A percentile compares a stretch with the other conserved stretches of the same genome.
Conservation (phyloP, 2,888 invertebrate species). For the Cordylochernes scorpioides region DNA sequence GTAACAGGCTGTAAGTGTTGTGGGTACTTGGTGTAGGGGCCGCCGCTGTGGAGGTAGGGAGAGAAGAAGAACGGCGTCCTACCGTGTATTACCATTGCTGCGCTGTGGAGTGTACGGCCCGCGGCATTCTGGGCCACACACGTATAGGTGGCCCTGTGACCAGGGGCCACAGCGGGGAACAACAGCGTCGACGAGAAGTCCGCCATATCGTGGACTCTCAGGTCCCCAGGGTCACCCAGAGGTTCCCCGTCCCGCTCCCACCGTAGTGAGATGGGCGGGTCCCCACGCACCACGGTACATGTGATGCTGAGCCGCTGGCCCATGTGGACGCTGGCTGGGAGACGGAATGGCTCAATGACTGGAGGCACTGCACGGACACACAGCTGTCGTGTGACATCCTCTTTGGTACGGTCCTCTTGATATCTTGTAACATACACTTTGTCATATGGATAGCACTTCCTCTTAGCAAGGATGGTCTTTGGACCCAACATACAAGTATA, state of each 20-base stretch:
- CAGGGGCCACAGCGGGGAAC: conserved; percentile 19
- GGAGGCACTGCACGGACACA: conserved; percentile 49
- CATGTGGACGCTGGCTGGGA: conserved; percentile 23
- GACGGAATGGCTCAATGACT: conserved; percentile 29
- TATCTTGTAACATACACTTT: too few species aligned
- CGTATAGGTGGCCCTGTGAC: conserved; percentile 20
- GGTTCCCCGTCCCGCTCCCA: conserved; percentile 20
- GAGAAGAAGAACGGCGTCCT: too few species aligned
- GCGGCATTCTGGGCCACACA: conserved; percentile 19
- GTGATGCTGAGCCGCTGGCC: conserved; percentile 23
- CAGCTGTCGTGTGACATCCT: too few species aligned
- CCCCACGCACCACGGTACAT: conserved; percentile 22
- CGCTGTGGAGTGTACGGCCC: conserved; percentile 18
- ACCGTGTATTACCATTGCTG: conserved; percentile 17
- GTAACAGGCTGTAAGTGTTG: too few species aligned
- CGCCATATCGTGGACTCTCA: conserved; percentile 16
- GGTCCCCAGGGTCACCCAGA: conserved; percentile 3
- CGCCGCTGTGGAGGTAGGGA: too few species aligned
- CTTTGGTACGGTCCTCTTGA: too few species aligned
- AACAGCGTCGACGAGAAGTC: conserved; percentile 19
- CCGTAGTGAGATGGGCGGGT: conserved; percentile 18
- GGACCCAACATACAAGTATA: too few species aligned
- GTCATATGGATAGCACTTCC: too few species aligned
- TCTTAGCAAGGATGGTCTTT: too few species aligned
- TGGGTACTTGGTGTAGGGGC: too few species aligned